Evolutionary conservation across 2,888 invertebrate genomes (phyloP).

Genomic region (Hirtodrosophila histrioides): DNA sequence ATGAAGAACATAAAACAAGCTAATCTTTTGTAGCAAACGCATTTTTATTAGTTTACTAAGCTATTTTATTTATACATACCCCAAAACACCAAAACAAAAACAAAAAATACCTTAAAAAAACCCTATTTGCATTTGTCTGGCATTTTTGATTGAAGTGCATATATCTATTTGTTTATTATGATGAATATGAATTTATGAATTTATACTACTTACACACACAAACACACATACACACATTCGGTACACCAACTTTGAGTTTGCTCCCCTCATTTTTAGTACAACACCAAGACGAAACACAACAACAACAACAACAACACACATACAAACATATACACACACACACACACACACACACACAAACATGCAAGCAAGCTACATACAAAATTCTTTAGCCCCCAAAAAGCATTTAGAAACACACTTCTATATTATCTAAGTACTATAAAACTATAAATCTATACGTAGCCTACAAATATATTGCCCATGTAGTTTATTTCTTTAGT

Average conservation of each 20-base stretch:
- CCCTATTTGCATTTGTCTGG: slow-evolving; percentile 52
- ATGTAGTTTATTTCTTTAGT: not conserved
- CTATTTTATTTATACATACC: slow-evolving; percentile 23
- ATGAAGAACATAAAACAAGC: slow-evolving; percentile 32
- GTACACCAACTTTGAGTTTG: slow-evolving; percentile 36
- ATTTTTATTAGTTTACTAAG: slow-evolving; percentile 43
- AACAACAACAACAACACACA: slow-evolving; percentile 25
- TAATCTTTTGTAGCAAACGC: slow-evolving; percentile 44
- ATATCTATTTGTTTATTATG: slow-evolving; percentile 14
- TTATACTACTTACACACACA: slow-evolving; percentile 7
- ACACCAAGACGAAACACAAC: slow-evolving; percentile 22
- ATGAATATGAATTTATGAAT: slow-evolving; percentile 1
- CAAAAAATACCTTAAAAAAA: slow-evolving; percentile 1
- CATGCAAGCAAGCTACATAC: slow-evolving; percentile 58
- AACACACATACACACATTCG: slow-evolving; percentile 12
- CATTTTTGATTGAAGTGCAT: slow-evolving; percentile 48
- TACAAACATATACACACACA: slow-evolving; percentile 40
- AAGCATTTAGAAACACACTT: slow-evolving; percentile 42
- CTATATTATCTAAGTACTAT: slow-evolving; percentile 27
- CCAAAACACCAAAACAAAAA: slow-evolving; percentile 13
- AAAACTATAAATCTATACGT: slow-evolving; percentile 4
- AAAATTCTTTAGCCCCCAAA: slow-evolving; percentile 42
- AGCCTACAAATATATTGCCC: too few species aligned
- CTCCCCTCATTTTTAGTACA: slow-evolving; percentile 49
- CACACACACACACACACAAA: slow-evolving; percentile 40